Percentiles rank a stretch among this genome's conserved stretches.
Evolutionary conservation across 2,113 vertebrate species (phyloP).

Genomic region (Melierax canorus): DNA sequence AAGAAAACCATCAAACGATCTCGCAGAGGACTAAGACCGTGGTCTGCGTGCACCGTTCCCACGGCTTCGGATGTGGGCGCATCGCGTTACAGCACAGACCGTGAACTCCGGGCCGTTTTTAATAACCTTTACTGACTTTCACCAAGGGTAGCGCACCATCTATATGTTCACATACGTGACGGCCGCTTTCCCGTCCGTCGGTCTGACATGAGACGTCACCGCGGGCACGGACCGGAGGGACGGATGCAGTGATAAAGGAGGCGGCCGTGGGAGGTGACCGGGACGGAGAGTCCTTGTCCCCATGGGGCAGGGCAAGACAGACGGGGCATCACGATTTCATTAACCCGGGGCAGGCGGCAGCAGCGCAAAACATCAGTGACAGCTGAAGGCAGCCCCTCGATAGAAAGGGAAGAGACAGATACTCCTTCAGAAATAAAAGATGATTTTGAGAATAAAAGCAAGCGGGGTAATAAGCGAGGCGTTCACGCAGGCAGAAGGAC

Average conservation of each 20-base stretch:
- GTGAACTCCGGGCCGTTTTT: not conserved
- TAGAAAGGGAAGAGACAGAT: not conserved
- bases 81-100: not conserved
- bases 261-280: not conserved
- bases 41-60: not conserved
- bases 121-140: not conserved
- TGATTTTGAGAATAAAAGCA: not conserved
- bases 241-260: not conserved
- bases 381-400: not conserved
- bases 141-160: accelerated
- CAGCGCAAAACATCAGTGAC: not conserved
- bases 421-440: not conserved
- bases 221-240: accelerated
- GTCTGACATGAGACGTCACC: not conserved
- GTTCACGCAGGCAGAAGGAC: not conserved
- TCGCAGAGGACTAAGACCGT: not conserved
- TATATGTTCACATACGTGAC: accelerated
- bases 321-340: not conserved
- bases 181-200: not conserved
- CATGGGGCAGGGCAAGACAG: not conserved
- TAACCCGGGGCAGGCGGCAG: not conserved
- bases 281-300: not conserved
- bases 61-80: accelerated
- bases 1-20: not conserved
- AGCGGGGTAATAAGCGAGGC: not conserved